Conservation (phyloP, 2,113 vertebrate species). For the Pipra filicauda region DNA sequence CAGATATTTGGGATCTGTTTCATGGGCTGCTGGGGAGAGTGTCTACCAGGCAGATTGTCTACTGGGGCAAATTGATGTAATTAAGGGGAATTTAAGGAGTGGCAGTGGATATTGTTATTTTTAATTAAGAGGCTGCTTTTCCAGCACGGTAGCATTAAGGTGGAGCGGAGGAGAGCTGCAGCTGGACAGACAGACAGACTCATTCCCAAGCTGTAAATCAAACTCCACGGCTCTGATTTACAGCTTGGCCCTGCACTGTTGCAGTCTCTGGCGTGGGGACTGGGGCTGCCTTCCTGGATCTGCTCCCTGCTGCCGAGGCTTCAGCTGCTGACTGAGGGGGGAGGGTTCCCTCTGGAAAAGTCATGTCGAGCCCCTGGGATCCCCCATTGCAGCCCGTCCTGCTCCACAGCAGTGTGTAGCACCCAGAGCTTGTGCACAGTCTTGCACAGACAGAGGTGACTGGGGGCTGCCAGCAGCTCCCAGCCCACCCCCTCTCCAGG, state of each 20-base stretch:
- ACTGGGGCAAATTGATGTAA: background rate
- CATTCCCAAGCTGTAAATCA: background rate
- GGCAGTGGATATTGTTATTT: background rate
- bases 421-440: background rate
- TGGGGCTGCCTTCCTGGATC: background rate
- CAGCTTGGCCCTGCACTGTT: background rate
- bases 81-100: background rate
- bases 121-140: constrained; percentile 7
- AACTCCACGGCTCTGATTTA: background rate
- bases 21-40: background rate
- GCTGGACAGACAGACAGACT: background rate
- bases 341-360: background rate
- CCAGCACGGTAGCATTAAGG: background rate
- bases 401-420: background rate
- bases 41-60: rapidly evolving
- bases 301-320: background rate
- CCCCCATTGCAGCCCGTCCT: rapidly evolving
- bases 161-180: rapidly evolving
- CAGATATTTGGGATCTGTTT: background rate
- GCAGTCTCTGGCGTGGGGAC: rapidly evolving
- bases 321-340: rapidly evolving
- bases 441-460: background rate
- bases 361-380: rapidly evolving
- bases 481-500: background rate
- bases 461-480: no score